Conservation (phyloP, 2,888 invertebrate genomes). For the Gymnosoma rotundatum region DNA sequence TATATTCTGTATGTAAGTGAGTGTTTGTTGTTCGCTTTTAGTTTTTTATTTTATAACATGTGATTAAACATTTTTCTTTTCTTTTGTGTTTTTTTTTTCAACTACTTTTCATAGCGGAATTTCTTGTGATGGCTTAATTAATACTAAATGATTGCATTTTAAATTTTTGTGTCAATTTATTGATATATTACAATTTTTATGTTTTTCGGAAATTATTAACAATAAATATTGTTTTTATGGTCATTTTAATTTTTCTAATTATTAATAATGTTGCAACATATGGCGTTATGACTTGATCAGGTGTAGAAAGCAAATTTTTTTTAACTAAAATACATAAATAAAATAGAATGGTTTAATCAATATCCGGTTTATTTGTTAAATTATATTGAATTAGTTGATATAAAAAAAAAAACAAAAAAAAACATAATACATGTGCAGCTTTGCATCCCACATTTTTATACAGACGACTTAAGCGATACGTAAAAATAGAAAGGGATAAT, state of each 20-base stretch:
- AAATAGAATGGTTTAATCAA: neutral
- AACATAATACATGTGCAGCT: too few species aligned
- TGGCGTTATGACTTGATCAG: constrained; percentile 46
- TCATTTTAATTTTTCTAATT: constrained; percentile 5
- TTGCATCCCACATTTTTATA: too few species aligned
- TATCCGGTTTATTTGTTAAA: neutral
- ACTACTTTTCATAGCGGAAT: too few species aligned
- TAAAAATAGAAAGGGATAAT: too few species aligned
- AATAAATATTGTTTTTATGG: constrained; percentile 56
- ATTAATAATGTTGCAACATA: constrained; percentile 35
- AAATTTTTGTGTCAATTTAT: constrained; percentile 52
- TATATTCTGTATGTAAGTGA: neutral
- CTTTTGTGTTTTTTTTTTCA: neutral
- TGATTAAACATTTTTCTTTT: neutral
- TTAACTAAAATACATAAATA: neutral
- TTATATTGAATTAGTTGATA: too few species aligned
- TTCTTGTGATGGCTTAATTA: constrained; percentile 63
- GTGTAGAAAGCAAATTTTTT: constrained; percentile 14
- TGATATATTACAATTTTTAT: constrained; percentile 66
- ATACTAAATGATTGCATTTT: constrained; percentile 56
- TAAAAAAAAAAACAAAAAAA: too few species aligned
- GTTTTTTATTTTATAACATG: constrained; percentile 16
- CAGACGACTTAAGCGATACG: too few species aligned
- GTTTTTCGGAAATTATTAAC: constrained; percentile 67
- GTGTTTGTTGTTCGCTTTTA: neutral